Conservation (phyloP, 2,888 invertebrate species). For the Liposcelis brunnea region DNA sequence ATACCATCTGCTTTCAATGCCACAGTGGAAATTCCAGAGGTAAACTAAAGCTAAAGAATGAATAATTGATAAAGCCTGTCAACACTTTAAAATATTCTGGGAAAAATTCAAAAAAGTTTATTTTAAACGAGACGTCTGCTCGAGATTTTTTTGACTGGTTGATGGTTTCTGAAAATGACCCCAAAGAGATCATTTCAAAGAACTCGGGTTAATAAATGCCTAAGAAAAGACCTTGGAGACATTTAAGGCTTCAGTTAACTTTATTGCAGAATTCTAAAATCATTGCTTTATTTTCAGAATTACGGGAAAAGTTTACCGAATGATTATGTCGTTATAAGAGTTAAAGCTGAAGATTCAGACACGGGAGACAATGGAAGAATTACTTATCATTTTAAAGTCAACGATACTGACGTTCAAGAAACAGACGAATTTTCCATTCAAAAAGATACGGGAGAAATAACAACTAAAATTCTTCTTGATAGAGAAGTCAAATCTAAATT, state of each 20-base stretch:
- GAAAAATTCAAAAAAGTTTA: too few species aligned
- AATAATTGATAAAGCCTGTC: conserved; percentile 4
- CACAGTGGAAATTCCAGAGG: conserved; percentile 69
- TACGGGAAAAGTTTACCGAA: conserved; percentile 32
- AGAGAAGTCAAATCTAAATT: conserved; percentile 51
- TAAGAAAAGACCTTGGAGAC: too few species aligned
- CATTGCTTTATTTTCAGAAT: too few species aligned
- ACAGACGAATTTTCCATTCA: conserved; percentile 71
- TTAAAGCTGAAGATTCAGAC: conserved; percentile 68
- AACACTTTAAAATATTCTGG: not conserved
- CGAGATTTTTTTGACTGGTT: too few species aligned
- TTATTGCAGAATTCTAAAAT: too few species aligned
- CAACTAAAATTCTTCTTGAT: conserved; percentile 62
- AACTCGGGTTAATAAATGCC: too few species aligned
- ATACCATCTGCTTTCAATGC: conserved; percentile 57
- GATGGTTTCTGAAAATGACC: too few species aligned
- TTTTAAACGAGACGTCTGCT: too few species aligned
- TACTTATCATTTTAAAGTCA: conserved; percentile 65
- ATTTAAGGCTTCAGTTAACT: too few species aligned
- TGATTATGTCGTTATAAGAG: conserved; percentile 60
- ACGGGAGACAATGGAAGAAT: conserved; percentile 67
- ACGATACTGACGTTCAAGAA: conserved; percentile 56
- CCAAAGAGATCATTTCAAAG: too few species aligned
- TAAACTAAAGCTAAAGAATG: conserved; percentile 27
- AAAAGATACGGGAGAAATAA: conserved; percentile 58